phyloP scores from a whole-genome alignment of 2,113 vertebrate genomes.

The Antechinus stuartii region DNA sequence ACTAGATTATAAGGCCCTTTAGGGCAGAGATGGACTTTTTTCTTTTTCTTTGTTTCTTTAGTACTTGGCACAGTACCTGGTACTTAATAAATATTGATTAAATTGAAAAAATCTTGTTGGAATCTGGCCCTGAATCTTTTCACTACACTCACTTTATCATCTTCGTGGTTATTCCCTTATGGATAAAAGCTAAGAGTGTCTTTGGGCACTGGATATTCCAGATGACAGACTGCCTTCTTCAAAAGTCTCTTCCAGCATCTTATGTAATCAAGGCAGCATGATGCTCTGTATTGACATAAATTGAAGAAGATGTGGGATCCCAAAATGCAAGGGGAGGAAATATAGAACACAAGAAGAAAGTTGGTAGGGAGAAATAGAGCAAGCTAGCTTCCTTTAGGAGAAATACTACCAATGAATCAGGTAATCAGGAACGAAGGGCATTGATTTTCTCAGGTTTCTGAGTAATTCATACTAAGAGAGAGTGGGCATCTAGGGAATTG shows the following conservation, averaged over 20 bases:
- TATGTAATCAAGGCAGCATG: no score
- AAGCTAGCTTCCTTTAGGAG: neutral
- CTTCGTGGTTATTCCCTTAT: neutral
- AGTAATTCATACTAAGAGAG: no score
- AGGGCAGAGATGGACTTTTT: neutral
- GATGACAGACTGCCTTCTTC: neutral
- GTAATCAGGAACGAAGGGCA: no score
- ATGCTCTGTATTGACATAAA: neutral
- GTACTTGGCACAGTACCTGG: neutral
- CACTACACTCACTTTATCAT: neutral
- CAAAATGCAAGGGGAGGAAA: neutral
- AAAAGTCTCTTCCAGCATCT: no score
- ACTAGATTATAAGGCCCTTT: neutral
- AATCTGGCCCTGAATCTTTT: neutral
- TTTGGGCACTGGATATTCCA: neutral
- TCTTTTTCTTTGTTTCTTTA: neutral
- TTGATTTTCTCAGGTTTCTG: no score
- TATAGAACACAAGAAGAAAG: neutral
- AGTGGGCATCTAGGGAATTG: no score
- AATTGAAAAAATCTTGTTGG: neutral
- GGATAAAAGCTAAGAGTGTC: neutral
- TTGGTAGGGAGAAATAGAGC: neutral
- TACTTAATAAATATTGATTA: slow-evolving; percentile 6
- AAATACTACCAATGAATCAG: neutral
- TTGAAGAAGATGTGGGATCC: neutral